Evolutionary conservation across 1,140 invertebrate genomes (phyloP).

Genomic region (Cyphomyrmex costatus): DNA sequence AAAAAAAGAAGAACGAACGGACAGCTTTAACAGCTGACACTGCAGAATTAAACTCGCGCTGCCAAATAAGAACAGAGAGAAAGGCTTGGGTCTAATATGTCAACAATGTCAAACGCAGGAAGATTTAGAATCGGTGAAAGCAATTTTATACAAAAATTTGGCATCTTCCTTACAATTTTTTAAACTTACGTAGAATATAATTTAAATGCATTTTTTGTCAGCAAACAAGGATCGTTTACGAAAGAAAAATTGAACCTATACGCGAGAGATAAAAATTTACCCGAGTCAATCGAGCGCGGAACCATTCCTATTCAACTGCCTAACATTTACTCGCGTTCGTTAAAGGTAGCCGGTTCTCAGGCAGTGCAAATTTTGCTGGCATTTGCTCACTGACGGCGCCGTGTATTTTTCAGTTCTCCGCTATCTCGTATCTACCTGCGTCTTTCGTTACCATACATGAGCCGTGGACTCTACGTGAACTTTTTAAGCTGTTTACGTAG

Average conservation of each 20-base stretch:
- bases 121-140: background rate
- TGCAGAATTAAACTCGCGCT: background rate
- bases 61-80: background rate
- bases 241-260: background rate
- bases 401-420: slow-evolving; percentile 27
- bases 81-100: background rate
- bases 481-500: slow-evolving; percentile 66
- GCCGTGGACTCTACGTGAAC: slow-evolving; percentile 39
- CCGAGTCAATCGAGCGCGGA: slow-evolving; percentile 7
- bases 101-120: background rate
- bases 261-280: slow-evolving; percentile 43
- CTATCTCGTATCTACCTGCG: slow-evolving; percentile 17
- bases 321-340: slow-evolving; percentile 57
- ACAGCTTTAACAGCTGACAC: background rate
- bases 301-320: slow-evolving; percentile 19
- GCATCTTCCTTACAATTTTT: background rate
- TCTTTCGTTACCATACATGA: slow-evolving; percentile 18
- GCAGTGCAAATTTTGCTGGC: slow-evolving; percentile 27
- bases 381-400: background rate
- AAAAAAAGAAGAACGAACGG: slow-evolving; percentile 10
- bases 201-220: slow-evolving; percentile 5
- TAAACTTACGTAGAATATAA: background rate
- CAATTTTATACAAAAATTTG: background rate
- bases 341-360: slow-evolving; percentile 31
- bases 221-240: background rate